Conservation (phyloP, 2,888 invertebrate species). For the Calameuta filiformis region DNA sequence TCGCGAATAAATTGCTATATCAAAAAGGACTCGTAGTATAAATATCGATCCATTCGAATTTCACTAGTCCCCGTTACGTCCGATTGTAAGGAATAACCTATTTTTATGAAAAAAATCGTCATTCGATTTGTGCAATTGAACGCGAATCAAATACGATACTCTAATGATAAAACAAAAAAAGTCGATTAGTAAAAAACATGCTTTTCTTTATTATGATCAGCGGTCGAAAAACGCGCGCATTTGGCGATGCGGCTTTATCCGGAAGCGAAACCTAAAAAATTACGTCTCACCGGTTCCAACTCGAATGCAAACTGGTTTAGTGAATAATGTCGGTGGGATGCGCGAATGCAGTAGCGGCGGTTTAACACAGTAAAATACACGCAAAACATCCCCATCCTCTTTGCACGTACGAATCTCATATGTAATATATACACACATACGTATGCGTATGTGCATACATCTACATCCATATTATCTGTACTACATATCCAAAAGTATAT, state of each 20-base stretch:
- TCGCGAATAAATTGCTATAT: too few relatives aligned
- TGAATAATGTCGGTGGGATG: slow-evolving; percentile 41
- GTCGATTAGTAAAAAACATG: not conserved
- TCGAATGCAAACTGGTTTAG: slow-evolving; percentile 19
- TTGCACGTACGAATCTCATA: not conserved
- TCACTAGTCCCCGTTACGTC: too few relatives aligned
- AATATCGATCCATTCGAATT: too few relatives aligned
- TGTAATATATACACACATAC: not conserved
- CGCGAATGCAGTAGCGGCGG: slow-evolving; percentile 37
- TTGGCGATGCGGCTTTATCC: slow-evolving; percentile 16
- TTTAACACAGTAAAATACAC: slow-evolving; percentile 33
- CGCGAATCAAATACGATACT: too few relatives aligned
- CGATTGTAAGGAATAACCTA: too few relatives aligned
- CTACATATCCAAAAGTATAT: slow-evolving; percentile 30
- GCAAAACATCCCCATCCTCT: slow-evolving; percentile 13
- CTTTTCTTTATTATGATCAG: not conserved
- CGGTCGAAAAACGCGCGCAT: not conserved
- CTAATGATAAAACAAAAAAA: not conserved
- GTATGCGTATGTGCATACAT: not conserved
- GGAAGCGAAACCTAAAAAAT: slow-evolving; percentile 55
- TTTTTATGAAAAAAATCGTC: too few relatives aligned
- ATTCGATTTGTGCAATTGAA: not conserved
- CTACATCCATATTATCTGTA: not conserved
- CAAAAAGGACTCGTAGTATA: too few relatives aligned
- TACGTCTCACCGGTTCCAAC: slow-evolving; percentile 39